Conservation (phyloP, 2,797 vertebrate genomes). For the Podarcis lilfordi region DNA sequence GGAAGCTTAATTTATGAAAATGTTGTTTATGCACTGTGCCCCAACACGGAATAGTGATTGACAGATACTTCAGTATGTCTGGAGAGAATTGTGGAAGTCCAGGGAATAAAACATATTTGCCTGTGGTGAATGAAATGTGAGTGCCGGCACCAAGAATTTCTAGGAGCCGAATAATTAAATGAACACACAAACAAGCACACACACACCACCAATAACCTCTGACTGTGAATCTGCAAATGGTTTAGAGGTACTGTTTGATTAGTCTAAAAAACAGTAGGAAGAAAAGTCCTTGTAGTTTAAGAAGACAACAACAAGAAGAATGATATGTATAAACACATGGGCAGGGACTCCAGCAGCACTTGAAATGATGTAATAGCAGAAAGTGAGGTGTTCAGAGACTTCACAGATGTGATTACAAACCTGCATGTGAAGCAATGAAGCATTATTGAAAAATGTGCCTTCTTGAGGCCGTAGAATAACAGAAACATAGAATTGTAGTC, state of each 20-base stretch:
- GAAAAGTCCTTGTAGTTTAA: constrained; percentile 23
- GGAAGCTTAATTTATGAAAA: constrained; percentile 31
- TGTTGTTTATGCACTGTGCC: not conserved
- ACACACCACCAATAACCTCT: rapidly evolving
- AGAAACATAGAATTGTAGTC: too few species aligned
- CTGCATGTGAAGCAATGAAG: not conserved
- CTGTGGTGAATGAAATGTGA: constrained; percentile 32
- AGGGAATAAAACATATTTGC: constrained; percentile 17
- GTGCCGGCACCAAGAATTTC: constrained; percentile 2
- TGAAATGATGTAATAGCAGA: constrained; percentile 9
- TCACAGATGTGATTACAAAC: not conserved
- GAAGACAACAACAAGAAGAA: constrained; percentile 35
- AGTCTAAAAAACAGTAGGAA: constrained; percentile 9
- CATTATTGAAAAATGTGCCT: not conserved
- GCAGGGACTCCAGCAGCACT: constrained; percentile 6
- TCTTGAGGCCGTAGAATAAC: not conserved
- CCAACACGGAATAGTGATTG: not conserved
- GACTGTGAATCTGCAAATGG: not conserved
- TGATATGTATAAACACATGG: constrained; percentile 2
- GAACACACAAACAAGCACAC: not conserved
- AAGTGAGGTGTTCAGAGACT: not conserved
- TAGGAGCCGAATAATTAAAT: not conserved
- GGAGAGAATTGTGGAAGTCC: not conserved
- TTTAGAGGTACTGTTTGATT: not conserved
- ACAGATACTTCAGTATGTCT: constrained; percentile 16